Percentiles rank a stretch among this genome's conserved stretches.
Evolutionary conservation across 2,797 vertebrate species (phyloP).

Genomic region (Chiloscyllium punctatum): DNA sequence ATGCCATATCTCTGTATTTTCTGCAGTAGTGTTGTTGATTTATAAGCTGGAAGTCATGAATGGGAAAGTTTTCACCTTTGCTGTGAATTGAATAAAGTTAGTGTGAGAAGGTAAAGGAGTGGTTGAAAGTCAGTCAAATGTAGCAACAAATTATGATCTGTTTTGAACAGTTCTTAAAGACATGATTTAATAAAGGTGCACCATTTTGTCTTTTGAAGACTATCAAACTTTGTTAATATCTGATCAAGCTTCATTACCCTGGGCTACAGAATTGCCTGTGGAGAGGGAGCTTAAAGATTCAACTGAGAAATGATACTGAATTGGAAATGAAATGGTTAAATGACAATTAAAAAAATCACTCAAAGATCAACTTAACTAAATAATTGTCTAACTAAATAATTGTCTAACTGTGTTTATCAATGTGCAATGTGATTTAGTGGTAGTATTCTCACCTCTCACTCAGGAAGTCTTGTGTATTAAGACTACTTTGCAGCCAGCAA

Average conservation of each 20-base stretch:
- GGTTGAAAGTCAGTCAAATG: not conserved
- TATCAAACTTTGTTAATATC: not conserved
- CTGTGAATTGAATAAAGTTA: no score
- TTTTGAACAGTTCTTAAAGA: not conserved
- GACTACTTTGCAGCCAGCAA: not conserved
- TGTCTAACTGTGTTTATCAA: not conserved
- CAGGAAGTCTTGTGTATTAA: not conserved
- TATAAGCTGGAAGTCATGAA: not conserved
- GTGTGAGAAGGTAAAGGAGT: not conserved
- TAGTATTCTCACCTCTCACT: not conserved
- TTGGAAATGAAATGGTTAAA: no score
- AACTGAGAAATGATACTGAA: not conserved
- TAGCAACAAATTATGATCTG: not conserved
- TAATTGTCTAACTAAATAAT: no score
- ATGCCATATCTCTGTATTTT: no score
- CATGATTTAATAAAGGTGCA: not conserved
- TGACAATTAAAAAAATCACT: no score
- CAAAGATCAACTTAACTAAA: no score
- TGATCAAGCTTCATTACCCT: not conserved
- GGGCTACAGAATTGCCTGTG: not conserved
- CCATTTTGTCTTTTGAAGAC: not conserved
- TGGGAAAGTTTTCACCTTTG: not conserved
- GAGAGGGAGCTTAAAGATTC: not conserved
- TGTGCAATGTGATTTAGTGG: not conserved
- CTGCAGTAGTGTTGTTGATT: no score